Base-by-base conservation (phyloP, 2,797 vertebrate genomes). In the Neosilurus hyrtlii region DNA sequence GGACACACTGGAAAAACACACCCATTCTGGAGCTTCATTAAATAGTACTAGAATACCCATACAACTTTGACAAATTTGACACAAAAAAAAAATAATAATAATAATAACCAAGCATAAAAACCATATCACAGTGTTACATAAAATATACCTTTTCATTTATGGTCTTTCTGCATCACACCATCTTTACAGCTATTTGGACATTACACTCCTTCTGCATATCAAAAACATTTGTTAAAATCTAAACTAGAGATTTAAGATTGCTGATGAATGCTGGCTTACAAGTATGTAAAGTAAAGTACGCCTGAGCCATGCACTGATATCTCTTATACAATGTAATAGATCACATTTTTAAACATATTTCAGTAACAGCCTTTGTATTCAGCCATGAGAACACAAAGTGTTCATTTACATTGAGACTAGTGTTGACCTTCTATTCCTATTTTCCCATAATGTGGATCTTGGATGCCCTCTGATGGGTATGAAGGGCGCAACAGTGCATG, bases 181-280 rank as follows among this genome's bases (percentile, higher is more conserved):
- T 59, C 57, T 43, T 52, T n/a, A 8, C 12, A 71, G 43, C 43
- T 51, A 71, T 24, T 52, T 59, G 73, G 56, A 15, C 22, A 62
- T 49, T 49, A 49, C 8, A 49, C 35, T 62, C 22, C 9, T 10
- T 30, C 52, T 62, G 35, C 57, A 62, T 37, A 76, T 76, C 20
- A 61, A 49, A 76, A 76, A 76, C 57, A 76, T 76, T 59, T 76
- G 73, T 75, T 14, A n/a, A 12, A 14, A 10, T 11, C 15, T 62
- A 30, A 49, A 8, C 24, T 35, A 76, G 43, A 43, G 43, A 43
- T 8, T 43, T 2, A 4, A 43, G 43, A 43, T 43, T 43, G 43
- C 43, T 43, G 4, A 43, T 43, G 8, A 43, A 43, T 15, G 30
- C 65, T 35, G 65, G 14, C 11, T 49, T 22, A 22, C 10, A 70